A percentile compares a stretch with the other conserved stretches of the same genome.
Evolutionary conservation across 1,140 invertebrate genomes (phyloP).

Genomic region (Homarus americanus): DNA sequence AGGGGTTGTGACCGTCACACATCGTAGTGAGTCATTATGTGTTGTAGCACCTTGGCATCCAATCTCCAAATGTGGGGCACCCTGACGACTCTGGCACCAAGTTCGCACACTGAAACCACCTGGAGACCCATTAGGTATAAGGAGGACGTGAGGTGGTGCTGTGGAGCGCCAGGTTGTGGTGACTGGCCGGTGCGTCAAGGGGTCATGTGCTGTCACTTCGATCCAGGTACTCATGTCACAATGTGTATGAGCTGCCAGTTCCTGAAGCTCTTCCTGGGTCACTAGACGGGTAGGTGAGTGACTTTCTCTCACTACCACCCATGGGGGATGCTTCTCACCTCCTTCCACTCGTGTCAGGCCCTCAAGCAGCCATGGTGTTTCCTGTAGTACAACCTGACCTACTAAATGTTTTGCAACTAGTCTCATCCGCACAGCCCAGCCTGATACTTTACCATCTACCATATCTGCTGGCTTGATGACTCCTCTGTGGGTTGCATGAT

Average conservation of each 20-base stretch:
- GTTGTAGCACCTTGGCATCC: constrained; percentile 29
- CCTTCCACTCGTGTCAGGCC: constrained; percentile 12
- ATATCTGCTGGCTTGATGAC: not conserved
- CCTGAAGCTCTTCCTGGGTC: constrained; percentile 23
- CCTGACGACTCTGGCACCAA: not conserved
- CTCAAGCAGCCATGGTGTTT: constrained; percentile 57
- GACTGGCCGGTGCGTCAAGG: constrained; percentile 26
- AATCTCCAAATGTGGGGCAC: constrained; percentile 13
- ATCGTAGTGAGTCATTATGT: constrained; percentile 29
- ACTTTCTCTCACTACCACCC: constrained; percentile 18
- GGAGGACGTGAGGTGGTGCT: constrained; percentile 6
- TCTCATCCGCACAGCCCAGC: constrained; percentile 15
- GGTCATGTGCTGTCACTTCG: constrained; percentile 45
- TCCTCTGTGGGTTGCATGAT: not conserved
- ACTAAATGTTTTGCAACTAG: constrained; percentile 13
- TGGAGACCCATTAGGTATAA: constrained; percentile 47
- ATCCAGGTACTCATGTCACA: constrained; percentile 6
- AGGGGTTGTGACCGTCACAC: not conserved
- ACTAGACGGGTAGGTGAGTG: constrained; percentile 35
- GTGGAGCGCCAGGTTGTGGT: not conserved
- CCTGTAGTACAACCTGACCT: constrained; percentile 31
- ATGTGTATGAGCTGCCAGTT: not conserved
- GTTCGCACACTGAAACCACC: constrained; percentile 37
- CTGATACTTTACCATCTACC: not conserved
- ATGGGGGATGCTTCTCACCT: not conserved